Base-by-base conservation (phyloP, 2,113 vertebrate genomes). In the Riparia riparia region DNA sequence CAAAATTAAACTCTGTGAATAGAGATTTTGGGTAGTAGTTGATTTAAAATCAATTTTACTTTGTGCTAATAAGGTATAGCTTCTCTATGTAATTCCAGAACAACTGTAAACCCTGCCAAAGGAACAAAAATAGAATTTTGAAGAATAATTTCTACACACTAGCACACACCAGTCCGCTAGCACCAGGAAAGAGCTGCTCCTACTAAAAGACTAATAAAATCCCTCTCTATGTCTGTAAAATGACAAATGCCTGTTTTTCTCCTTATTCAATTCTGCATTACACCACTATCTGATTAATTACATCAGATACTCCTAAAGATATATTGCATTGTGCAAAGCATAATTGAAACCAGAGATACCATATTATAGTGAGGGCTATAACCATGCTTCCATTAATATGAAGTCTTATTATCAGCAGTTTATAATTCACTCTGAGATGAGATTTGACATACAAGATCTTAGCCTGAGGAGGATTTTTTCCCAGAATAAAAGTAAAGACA, bases 41-140 rank as follows among this genome's bases (percentile, higher is more conserved):
- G 81, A 76, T 93, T 97, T 96, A 58, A 89, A 96, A 96, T 95
- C 91, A 74, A 74, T 93, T 97, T 95, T 89, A 83, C 81, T 96
- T 96, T 53, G 54, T 63, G 28, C 42, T 96, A 95, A 92, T 97
- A 66, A 94, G 68, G 58, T 95, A 87, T 53, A 93, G 50, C 47
- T 95, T 91, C 76, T 81, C 81, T 63, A 24, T 90, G 60, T 86
- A 94, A 92, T 92, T 93, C 88, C 94, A 96, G 74, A 86, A 72
- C 73, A 95, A 89, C 70, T 95, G 92, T 58, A 88, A 95, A 95
- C 77, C 94, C 80, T 90, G 82, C 41, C 61, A 65, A 70, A 42
- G 70, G 45, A 90, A 90, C 87, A 90, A 86, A 96, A 97, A 95
- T 86, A 96, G 90, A 93, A 86, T 57, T 58, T 77, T 1, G 19